Evolutionary conservation across 2,113 vertebrate genomes (phyloP), one percentile per base, ranked within the genome.

Genomic region (Ceyx melanurus): DNA sequence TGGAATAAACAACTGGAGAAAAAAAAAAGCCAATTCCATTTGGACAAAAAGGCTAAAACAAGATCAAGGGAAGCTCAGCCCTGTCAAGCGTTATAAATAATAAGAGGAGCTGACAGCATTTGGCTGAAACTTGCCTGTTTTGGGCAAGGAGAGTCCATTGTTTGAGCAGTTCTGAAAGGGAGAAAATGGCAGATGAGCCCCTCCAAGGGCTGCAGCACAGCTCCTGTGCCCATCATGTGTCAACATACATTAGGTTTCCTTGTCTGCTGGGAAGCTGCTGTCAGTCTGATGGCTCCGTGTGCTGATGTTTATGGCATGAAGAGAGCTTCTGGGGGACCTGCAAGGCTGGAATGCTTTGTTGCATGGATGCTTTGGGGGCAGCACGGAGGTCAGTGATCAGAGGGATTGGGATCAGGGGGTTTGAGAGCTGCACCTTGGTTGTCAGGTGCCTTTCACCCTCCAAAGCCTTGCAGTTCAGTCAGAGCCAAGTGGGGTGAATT

Each of bases 91-190:
- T 72, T 72, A 71, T 86, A 74, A 92, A 11, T 70, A 68, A 40
- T 75, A 90, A 94, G 65, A 75, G 42, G 53, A 68, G 16, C 65
- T 92, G 91, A 89, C 93, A 95, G 78, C 29, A 17, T 75, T 87
- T 93, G 91, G 74, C 67, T 94, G 86, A 82, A 86, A 57, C 37
- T 60, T 94, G 83, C 88, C 91, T 46, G 35, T 90, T 94, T 72
- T n/a, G 74, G 88, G 46, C 67, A 90, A 85, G 51, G 71, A 61
- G 51, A 73, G 28, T 35, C 61, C 2, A 3, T 75, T 89, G 46
- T 90, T 89, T 94, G 60, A 89, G 19, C 74, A 82, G 79, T 19
- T 84, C 66, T 70, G 88, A 86, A 78, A 79, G 54, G 64, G 33
- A 87, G 35, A 65, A 87, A 92, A 86, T 84, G 86, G 86, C 86